A percentile compares a stretch with the other conserved stretches of the same genome.
Conservation (phyloP, 2,797 vertebrate species). For the Pantherophis alleghaniensis region DNA sequence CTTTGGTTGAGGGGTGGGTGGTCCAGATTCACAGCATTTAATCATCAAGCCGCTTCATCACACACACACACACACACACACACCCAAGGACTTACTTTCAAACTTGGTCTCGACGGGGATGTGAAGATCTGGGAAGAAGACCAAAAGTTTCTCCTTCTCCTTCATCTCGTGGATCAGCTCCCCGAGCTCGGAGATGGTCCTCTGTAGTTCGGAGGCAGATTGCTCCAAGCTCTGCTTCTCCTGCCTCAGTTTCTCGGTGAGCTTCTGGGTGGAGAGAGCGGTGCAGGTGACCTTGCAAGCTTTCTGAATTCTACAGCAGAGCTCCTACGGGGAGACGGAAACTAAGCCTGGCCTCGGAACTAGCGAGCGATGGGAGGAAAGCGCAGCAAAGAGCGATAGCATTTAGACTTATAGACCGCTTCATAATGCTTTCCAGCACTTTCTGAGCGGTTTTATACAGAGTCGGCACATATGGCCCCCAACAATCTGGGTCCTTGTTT, state of each 20-base stretch:
- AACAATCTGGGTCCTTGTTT: background rate
- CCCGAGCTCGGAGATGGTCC: constrained; percentile 65
- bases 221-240: constrained; percentile 78
- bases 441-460: background rate
- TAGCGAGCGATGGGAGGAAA: background rate
- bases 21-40: background rate
- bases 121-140: constrained; percentile 88
- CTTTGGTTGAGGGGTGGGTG: too few relatives aligned
- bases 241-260: constrained; percentile 64
- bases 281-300: background rate
- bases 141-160: constrained; percentile 82
- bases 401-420: background rate
- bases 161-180: constrained; percentile 64
- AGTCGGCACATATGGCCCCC: too few relatives aligned
- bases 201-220: constrained; percentile 63
- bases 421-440: background rate
- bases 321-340: background rate
- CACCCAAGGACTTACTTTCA: constrained; percentile 76
- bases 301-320: background rate
- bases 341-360: background rate
- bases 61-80: too few relatives aligned
- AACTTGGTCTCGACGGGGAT: constrained; percentile 61
- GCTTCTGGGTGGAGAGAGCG: constrained; percentile 64
- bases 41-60: background rate
- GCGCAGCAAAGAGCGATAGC: background rate